Percentiles rank a stretch among this genome's conserved stretches.
Evolutionary conservation across 2,113 vertebrate species (phyloP).

Genomic region (Lynx canadensis): DNA sequence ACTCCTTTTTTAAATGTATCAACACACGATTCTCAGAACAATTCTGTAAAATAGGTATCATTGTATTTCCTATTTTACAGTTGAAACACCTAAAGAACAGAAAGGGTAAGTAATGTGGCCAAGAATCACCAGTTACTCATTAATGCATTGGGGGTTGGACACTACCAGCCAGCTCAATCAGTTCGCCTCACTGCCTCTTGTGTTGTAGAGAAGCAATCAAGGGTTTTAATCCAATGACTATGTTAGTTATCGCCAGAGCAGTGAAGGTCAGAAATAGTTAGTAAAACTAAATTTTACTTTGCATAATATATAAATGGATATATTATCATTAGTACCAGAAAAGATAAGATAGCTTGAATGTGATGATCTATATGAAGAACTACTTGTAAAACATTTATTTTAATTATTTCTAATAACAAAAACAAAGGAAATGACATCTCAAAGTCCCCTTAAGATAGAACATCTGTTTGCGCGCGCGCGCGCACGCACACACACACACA

Average conservation of each 20-base stretch:
- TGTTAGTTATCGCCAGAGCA: background rate
- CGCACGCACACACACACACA: no score
- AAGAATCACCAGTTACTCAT: background rate
- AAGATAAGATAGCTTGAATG: background rate
- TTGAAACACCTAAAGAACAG: background rate
- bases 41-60: background rate
- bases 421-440: background rate
- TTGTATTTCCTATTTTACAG: background rate
- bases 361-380: background rate
- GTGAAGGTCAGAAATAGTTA: background rate
- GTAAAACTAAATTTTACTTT: background rate
- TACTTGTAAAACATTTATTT: background rate
- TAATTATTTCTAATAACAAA: background rate
- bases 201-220: background rate
- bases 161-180: background rate
- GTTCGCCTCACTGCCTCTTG: background rate
- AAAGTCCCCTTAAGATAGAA: background rate
- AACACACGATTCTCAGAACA: background rate
- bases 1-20: background rate
- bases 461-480: accelerated
- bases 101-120: background rate
- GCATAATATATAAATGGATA: background rate
- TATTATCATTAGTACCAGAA: background rate
- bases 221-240: background rate
- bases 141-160: background rate